Conservation (phyloP, 2,113 vertebrate genomes). For the Echinops telfairi region DNA sequence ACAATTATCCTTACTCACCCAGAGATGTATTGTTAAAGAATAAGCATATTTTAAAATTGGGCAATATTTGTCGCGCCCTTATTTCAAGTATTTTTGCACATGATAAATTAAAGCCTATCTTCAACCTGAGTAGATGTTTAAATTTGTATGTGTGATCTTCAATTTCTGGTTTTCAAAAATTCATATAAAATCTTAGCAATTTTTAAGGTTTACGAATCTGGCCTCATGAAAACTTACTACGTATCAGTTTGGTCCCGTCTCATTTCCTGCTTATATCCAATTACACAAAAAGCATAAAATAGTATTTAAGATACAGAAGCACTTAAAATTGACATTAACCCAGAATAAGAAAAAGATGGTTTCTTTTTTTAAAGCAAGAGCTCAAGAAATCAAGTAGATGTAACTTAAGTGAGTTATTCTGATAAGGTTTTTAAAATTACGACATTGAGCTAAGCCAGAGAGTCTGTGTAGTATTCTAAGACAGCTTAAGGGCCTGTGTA, state of each 20-base stretch:
- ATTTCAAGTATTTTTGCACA: slow-evolving; percentile 49
- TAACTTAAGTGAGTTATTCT: slow-evolving; percentile 37
- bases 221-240: slow-evolving; percentile 38
- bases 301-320: slow-evolving; percentile 55
- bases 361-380: slow-evolving; percentile 47
- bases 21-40: slow-evolving; percentile 60
- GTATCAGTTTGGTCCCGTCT: background rate
- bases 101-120: slow-evolving; percentile 21
- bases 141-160: background rate
- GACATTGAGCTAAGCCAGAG: background rate
- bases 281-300: slow-evolving; percentile 25
- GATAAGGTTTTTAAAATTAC: background rate
- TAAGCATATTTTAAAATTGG: slow-evolving; percentile 23
- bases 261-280: slow-evolving; percentile 54
- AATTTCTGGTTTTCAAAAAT: slow-evolving; percentile 28
- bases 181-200: slow-evolving; percentile 23
- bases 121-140: slow-evolving; percentile 51
- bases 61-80: slow-evolving; percentile 35
- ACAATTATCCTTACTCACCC: background rate
- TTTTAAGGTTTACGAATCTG: slow-evolving; percentile 53
- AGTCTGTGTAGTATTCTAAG: background rate
- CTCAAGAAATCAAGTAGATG: background rate
- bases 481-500: background rate
- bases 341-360: slow-evolving; percentile 15
- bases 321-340: slow-evolving; percentile 1